Evolutionary conservation across 1,140 invertebrate species (phyloP).

Genomic region (Saccostrea glomerata): DNA sequence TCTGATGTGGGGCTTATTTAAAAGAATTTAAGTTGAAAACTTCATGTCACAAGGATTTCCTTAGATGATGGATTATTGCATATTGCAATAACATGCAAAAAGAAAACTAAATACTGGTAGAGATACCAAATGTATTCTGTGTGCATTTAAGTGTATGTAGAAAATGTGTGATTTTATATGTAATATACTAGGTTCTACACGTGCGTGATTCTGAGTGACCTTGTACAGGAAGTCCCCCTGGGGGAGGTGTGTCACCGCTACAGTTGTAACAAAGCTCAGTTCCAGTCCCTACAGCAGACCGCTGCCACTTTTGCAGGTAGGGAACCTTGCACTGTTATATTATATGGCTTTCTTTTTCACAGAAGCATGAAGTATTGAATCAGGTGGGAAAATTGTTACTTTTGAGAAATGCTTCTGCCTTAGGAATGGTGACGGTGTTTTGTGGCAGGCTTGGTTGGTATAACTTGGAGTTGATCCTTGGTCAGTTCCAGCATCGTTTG

Average conservation of each 20-base stretch:
- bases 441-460: constrained; percentile 95
- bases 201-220: constrained; percentile 93
- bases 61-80: no score
- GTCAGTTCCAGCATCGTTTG: constrained; percentile 95
- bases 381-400: no score
- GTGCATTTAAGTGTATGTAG: no score
- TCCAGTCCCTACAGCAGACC: constrained; percentile 95
- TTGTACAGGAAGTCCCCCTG: constrained; percentile 94
- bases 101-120: no score
- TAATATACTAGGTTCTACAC: constrained; percentile 92
- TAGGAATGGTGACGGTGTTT: constrained; percentile 95
- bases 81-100: no score
- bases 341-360: no score
- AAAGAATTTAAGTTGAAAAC: no score
- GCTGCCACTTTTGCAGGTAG: constrained; percentile 97
- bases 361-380: no score
- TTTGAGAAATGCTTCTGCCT: background rate
- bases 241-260: constrained; percentile 89
- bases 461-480: constrained; percentile 92
- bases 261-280: constrained; percentile 90
- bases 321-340: background rate
- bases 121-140: no score
- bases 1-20: no score
- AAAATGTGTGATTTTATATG: background rate
- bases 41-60: no score